A percentile compares a stretch with the other conserved stretches of the same genome.
phyloP scores from a whole-genome alignment of 1,140 invertebrate genomes.

The silkworm (Bombyx mori) region ASM3026992v2 NC_085127.1:8529001-8529500 shows the following conservation, averaged over 20 bases:
- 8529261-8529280: conserved; percentile 4
- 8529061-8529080: too few relatives aligned
- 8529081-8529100: too few relatives aligned
- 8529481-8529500: neutral
- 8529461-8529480: conserved; percentile 32
- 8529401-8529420: conserved; percentile 13
- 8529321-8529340: conserved; percentile 44
- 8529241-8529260: conserved; percentile 13
- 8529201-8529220: conserved; percentile 4
- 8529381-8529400: conserved; percentile 32
- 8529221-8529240: too few relatives aligned
- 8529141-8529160: too few relatives aligned
- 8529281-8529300: conserved; percentile 6
- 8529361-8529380: conserved; percentile 22
- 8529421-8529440: conserved; percentile 34
- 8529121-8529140: too few relatives aligned
- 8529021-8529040: too few relatives aligned
- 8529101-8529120: too few relatives aligned
- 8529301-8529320: conserved; percentile 26
- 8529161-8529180: too few relatives aligned
- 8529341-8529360: conserved; percentile 27
- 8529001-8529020: too few relatives aligned
- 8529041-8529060: too few relatives aligned
- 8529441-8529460: conserved; percentile 31
- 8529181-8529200: too few relatives aligned